phyloP scores from a whole-genome alignment of 2,113 vertebrate genomes.

The Hippocampus guttulatus region DNA sequence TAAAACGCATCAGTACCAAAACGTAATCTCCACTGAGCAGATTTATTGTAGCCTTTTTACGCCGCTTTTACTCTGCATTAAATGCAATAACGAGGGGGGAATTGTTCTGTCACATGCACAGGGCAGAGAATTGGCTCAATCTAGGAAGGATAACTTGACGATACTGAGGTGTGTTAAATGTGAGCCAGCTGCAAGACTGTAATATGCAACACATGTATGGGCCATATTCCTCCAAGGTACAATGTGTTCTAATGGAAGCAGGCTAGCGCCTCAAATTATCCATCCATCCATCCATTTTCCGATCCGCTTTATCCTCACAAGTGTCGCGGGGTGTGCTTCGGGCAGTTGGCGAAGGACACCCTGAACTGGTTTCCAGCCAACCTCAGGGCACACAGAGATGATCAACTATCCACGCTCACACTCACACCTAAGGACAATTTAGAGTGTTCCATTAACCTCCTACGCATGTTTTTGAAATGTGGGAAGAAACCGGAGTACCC shows the following conservation, averaged over 20 bases:
- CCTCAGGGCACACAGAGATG: too few relatives aligned
- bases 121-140: constrained; percentile 1
- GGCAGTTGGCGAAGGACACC: too few relatives aligned
- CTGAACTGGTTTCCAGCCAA: too few relatives aligned
- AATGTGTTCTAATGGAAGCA: background rate
- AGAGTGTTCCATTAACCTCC: too few relatives aligned
- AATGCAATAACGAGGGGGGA: constrained; percentile 2
- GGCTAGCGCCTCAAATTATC: background rate
- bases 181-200: background rate
- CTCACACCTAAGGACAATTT: too few relatives aligned
- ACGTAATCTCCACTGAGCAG: background rate
- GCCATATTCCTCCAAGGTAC: background rate
- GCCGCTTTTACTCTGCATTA: constrained; percentile 2
- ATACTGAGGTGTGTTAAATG: background rate
- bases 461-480: too few relatives aligned
- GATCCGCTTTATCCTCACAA: too few relatives aligned
- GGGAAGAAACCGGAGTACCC: too few relatives aligned
- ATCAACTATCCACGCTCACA: too few relatives aligned
- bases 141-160: background rate
- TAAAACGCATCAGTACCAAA: constrained; percentile 4
- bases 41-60: constrained; percentile 2
- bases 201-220: constrained; percentile 6
- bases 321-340: too few relatives aligned
- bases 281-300: too few relatives aligned
- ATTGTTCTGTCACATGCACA: constrained; percentile 1